phyloP scores from a whole-genome alignment of 2,888 invertebrate species.

The Yponomeuta sedellus region DNA sequence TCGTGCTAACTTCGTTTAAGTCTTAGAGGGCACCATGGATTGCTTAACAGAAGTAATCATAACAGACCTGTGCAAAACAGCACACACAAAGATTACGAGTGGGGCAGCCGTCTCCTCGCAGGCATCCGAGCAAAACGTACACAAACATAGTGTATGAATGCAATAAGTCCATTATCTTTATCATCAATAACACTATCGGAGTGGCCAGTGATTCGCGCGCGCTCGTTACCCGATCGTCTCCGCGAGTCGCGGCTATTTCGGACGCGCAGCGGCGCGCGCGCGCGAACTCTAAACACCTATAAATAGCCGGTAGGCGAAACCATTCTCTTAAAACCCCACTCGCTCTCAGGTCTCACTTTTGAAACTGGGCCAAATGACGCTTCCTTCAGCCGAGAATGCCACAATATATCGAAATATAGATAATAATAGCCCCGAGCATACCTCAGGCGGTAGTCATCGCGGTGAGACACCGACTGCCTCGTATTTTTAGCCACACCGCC shows the following conservation, averaged over 20 bases:
- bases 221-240: neutral
- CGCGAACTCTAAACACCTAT: slow-evolving; percentile 21
- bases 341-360: slow-evolving; percentile 70
- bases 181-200: slow-evolving; percentile 1
- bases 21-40: too few relatives aligned
- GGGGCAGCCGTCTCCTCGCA: too few relatives aligned
- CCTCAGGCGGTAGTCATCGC: slow-evolving; percentile 51
- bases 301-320: slow-evolving; percentile 67
- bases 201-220: neutral
- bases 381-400: slow-evolving; percentile 63
- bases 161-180: neutral
- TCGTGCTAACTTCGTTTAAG: too few relatives aligned
- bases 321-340: slow-evolving; percentile 67
- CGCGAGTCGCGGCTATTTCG: slow-evolving; percentile 1
- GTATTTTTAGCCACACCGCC: slow-evolving; percentile 48
- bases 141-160: too few relatives aligned
- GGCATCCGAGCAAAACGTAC: too few relatives aligned
- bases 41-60: too few relatives aligned
- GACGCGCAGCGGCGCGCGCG: slow-evolving; percentile 1
- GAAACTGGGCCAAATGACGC: slow-evolving; percentile 75
- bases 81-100: too few relatives aligned
- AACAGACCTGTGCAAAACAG: too few relatives aligned
- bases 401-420: slow-evolving; percentile 71
- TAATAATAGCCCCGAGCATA: slow-evolving; percentile 72
- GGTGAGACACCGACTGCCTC: slow-evolving; percentile 50